Conservation (phyloP, 2,888 invertebrate species). For the Mechanitis messenoides region DNA sequence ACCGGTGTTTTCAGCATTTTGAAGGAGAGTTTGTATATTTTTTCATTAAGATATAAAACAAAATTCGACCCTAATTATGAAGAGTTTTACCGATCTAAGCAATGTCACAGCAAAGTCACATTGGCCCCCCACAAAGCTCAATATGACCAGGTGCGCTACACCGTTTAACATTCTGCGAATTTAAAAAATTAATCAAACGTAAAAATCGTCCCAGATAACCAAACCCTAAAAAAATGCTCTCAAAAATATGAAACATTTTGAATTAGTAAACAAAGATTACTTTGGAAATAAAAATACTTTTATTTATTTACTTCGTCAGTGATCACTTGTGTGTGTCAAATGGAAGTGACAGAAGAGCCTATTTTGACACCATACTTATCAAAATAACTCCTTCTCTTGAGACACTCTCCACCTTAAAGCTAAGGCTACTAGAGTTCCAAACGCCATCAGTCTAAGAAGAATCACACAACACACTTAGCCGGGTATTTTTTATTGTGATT, state of each 20-base stretch:
- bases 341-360: no score
- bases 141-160: conserved; percentile 25
- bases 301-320: no score
- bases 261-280: background rate
- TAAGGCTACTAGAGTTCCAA: no score
- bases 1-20: background rate
- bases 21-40: background rate
- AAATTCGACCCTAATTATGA: background rate
- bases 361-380: no score
- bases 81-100: background rate
- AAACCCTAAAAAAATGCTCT: background rate
- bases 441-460: no score
- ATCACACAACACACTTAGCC: no score
- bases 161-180: conserved; percentile 22
- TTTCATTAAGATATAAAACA: no score
- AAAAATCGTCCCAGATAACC: conserved; percentile 14
- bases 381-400: no score
- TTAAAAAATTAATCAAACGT: conserved; percentile 20
- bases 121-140: conserved; percentile 27
- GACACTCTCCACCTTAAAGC: no score
- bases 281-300: no score
- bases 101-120: conserved; percentile 14
- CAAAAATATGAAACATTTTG: background rate
- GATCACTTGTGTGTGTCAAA: no score
- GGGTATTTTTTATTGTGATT: no score